These are phyloP conservation scores for Stichopus horrens DNA, from an alignment of 53 echinoderm and acorn worm species.

Conservation along the genomic window DNA sequence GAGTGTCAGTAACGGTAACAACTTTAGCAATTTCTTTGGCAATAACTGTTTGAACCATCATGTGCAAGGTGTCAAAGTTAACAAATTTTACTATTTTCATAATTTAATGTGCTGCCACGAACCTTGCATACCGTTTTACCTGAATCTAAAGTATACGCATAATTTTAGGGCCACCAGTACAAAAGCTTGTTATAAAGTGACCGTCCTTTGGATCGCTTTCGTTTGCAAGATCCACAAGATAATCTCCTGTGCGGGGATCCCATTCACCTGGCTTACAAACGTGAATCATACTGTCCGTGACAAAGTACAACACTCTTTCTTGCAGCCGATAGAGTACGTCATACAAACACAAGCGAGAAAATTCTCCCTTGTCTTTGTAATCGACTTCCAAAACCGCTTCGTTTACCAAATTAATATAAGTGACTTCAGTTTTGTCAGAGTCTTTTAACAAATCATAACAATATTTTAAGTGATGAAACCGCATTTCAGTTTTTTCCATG, in stretches of 20 bases:
- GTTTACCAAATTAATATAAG: constrained; percentile 50
- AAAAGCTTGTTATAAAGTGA: constrained; percentile 16
- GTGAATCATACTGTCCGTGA: constrained; percentile 56
- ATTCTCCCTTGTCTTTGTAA: constrained; percentile 31
- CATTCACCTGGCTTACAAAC: constrained; percentile 42
- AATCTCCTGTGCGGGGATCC: constrained; percentile 52
- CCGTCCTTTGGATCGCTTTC: constrained; percentile 49
- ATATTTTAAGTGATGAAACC: not conserved
- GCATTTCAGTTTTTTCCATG: constrained; percentile 22
- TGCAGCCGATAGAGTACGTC: constrained; percentile 51
- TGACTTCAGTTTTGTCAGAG: constrained; percentile 47
- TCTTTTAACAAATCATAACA: constrained; percentile 28
- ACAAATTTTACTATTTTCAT: constrained; percentile 53
- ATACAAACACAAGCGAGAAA: constrained; percentile 45
- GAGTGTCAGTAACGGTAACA: constrained; percentile 37
- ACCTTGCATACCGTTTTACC: constrained; percentile 65
- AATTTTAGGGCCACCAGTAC: constrained; percentile 49
- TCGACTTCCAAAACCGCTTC: constrained; percentile 50
- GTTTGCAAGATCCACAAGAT: constrained; percentile 62
- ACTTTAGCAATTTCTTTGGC: constrained; percentile 1
- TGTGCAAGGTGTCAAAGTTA: constrained; percentile 57
- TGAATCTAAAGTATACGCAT: constrained; percentile 46
- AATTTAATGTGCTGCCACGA: constrained; percentile 61
- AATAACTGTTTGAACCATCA: constrained; percentile 52
- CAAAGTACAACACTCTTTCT: constrained; percentile 55